Evolutionary conservation across 2,797 vertebrate genomes (phyloP).

Genomic region (Falco novaeseelandiae): DNA sequence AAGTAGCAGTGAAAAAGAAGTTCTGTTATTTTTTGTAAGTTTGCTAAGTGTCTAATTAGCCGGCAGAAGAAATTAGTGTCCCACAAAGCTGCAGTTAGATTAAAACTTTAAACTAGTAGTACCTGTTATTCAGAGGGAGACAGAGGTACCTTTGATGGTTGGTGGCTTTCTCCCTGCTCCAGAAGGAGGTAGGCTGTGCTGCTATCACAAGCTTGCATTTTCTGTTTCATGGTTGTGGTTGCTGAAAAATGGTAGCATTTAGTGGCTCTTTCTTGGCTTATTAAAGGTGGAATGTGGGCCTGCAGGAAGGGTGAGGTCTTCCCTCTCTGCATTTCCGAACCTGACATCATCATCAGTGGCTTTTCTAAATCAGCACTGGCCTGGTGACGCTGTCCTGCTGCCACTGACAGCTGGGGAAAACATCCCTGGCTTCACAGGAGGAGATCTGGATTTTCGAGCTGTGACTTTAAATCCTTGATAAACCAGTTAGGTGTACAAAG

Average conservation of each 20-base stretch:
- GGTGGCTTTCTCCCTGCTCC: not conserved
- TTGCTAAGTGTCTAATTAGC: not conserved
- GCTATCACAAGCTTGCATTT: not conserved
- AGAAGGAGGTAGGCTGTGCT: not conserved
- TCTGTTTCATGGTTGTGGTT: not conserved
- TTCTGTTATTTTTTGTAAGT: not conserved
- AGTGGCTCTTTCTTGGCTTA: constrained; percentile 21
- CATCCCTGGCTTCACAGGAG: not conserved
- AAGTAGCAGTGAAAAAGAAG: not conserved
- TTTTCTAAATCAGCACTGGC: not conserved
- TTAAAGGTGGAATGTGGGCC: constrained; percentile 59
- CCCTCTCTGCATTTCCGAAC: not conserved
- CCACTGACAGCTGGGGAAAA: not conserved
- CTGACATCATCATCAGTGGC: not conserved
- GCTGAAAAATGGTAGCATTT: not conserved
- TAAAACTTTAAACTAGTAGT: not conserved
- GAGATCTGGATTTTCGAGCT: not conserved
- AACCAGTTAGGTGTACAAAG: not conserved
- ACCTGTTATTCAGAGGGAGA: not conserved
- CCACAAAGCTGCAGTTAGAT: not conserved
- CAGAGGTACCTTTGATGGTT: not conserved
- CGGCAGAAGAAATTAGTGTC: not conserved
- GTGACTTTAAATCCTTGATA: not conserved
- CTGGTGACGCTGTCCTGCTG: not conserved
- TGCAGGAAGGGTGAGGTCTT: constrained; percentile 63